Base-by-base conservation (phyloP, 2,888 invertebrate species). In the Salpingus planirostris region DNA sequence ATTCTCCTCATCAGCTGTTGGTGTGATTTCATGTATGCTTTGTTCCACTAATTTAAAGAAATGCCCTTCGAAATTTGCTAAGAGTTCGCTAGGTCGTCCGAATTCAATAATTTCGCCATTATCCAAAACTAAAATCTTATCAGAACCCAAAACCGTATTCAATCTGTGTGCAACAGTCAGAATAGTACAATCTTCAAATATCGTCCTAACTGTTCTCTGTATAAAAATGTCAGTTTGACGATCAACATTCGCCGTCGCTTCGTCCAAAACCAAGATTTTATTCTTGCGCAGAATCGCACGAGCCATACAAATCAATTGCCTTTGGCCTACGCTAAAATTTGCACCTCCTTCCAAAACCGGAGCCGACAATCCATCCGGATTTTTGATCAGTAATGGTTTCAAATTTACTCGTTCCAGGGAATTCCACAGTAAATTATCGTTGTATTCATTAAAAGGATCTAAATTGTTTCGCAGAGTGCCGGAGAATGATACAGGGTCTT, bases 401-500 rank as follows among this genome's bases (percentile, higher is more conserved):
- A 90, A 52, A 50, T 82, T 79, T 27, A 82, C 80, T 65, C 89
- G 82, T 44, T 87, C 86, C 14, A 92, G 64, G 0, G 85, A 86
- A 37, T 74, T 70, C 90, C 91, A 91, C 1, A 92, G 63, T 38
- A 80, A 73, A 7, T 73, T 71, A 48, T 92, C 91, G 0, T 74
- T 69, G 52, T 81, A 83, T 51, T 81, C 78, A 42, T 81, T 76
- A 60, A 91, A 91, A 1, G 91, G 92, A 67, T 92, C 92, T 34
- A 93, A 69, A 66, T 93, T 93, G 54, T 80, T 80, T 2, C 91
- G 69, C 68, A 93, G 71, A 2, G 86, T 80, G 24, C 89, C 91
- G 0, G 85, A 82, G 66, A 93, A 87, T 29, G 88, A 65, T 31
- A 87, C 82, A 0, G 88, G 87, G 54, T 87, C 86, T 60, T 88